phyloP scores from a whole-genome alignment of 2,888 invertebrate species.

The Silvanus unidentatus region DNA sequence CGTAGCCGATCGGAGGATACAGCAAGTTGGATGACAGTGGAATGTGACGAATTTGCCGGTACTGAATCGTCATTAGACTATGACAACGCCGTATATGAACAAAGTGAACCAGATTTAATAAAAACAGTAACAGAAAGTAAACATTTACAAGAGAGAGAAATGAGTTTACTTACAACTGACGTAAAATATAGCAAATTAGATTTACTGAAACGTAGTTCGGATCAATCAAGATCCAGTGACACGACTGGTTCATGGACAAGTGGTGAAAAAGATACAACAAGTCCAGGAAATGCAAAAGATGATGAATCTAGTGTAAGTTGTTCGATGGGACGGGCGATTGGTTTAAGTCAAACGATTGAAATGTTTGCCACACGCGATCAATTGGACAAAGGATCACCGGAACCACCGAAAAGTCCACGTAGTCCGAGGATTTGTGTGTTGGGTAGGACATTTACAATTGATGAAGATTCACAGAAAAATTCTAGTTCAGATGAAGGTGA shows the following conservation, averaged over 20 bases:
- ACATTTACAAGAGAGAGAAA: conserved; percentile 17
- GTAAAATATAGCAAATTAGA: conserved; percentile 50
- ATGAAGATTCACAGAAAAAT: conserved; percentile 39
- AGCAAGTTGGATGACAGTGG: conserved; percentile 62
- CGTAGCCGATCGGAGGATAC: conserved; percentile 63
- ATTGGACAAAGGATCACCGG: conserved; percentile 45
- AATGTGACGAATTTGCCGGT: conserved; percentile 61
- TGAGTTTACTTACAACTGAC: conserved; percentile 44
- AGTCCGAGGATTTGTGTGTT: conserved; percentile 43
- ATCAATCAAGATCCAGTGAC: conserved; percentile 73
- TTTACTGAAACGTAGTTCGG: conserved; percentile 61
- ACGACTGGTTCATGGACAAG: conserved; percentile 72
- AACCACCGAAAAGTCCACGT: conserved; percentile 40
- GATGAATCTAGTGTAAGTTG: conserved; percentile 73
- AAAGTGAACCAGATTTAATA: conserved; percentile 26
- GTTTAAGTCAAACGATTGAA: conserved; percentile 69
- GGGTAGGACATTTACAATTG: conserved; percentile 46
- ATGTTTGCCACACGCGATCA: conserved; percentile 60
- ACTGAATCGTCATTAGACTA: conserved; percentile 59
- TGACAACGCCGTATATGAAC: conserved; percentile 37
- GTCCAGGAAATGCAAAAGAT: conserved; percentile 55
- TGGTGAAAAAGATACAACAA: conserved; percentile 66
- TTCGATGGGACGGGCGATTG: conserved; percentile 72
- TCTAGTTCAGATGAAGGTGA: conserved; percentile 39
- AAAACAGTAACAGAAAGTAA: conserved; percentile 18